These are phyloP conservation scores for Tenthredo mesomela DNA, from an alignment of 2,888 invertebrate species.

Conservation along the genomic window DNA sequence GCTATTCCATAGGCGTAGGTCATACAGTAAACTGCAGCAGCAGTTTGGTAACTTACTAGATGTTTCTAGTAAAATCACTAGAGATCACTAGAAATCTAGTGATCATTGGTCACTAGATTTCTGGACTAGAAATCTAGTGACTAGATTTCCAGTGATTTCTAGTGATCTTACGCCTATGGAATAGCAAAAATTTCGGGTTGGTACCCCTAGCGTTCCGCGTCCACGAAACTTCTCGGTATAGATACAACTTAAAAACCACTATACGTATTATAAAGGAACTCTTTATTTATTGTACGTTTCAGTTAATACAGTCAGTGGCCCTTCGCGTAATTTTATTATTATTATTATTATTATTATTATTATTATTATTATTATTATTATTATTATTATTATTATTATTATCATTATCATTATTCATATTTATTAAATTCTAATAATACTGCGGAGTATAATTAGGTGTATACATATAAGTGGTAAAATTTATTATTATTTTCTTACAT, in stretches of 20 bases:
- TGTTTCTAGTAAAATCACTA: too few relatives aligned
- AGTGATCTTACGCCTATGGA: too few relatives aligned
- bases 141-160: too few relatives aligned
- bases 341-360: neutral
- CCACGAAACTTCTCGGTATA: too few relatives aligned
- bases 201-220: too few relatives aligned
- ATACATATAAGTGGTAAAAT: conserved; percentile 15
- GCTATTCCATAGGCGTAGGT: too few relatives aligned
- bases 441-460: conserved; percentile 62
- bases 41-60: too few relatives aligned
- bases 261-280: conserved; percentile 70
- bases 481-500: neutral
- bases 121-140: too few relatives aligned
- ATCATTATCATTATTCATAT: neutral
- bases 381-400: neutral
- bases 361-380: neutral
- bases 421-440: conserved; percentile 71
- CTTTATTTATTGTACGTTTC: conserved; percentile 57
- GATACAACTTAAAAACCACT: neutral
- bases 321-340: neutral
- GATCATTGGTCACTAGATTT: too few relatives aligned
- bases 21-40: too few relatives aligned
- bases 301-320: conserved; percentile 49
- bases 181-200: too few relatives aligned
- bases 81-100: too few relatives aligned